Evolutionary conservation across 2,888 invertebrate genomes (phyloP), one percentile per base, ranked within the genome.

Genomic region (Diaprepes abbreviatus): DNA sequence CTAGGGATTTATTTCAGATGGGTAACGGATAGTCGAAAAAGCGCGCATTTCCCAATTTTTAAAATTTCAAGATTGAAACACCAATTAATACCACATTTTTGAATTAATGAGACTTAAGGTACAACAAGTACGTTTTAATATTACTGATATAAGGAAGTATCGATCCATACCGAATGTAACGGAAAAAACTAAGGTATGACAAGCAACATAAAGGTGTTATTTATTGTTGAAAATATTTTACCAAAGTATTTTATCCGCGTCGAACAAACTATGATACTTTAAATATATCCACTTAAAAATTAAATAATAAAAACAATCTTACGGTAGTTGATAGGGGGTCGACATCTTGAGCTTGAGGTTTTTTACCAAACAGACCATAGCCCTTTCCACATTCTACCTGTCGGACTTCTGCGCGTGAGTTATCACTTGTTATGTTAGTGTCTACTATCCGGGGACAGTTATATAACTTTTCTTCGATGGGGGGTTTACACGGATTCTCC

Each of bases 361-460:
- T 57, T 35, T 66, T 71, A 38, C 73, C 72, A 50, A 75, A 75
- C 16, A 67, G 70, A 57, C 71, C 60, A 55, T 67, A 62, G 48
- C 70, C 74, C 70, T 76, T 74, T 9, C 75, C 77, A 68, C 78
- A 81, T 50, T 80, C 79, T 55, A 81, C 71, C 63, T 76, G 76
- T 43, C 79, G 76, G 14, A 80, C 76, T 70, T 81, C 80, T 16
- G 75, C 69, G 59, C 76, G 79, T 17, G 77, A 75, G 17, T 66
- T 70, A 33, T 75, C 75, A 60, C 66, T 75, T 55, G 75, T 76
- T 12, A 76, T 64, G 52, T 74, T 74, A 24, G 75, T 71, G 33
- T 75, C 74, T 52, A 69, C 57, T 40, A 74, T 58, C 45, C 71
- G 68, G 12, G 73, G 74, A 66, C 74, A 76, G 36, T 63, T 76